Conservation (phyloP, 2,797 vertebrate genomes). For the Phalloptychus januarius region DNA sequence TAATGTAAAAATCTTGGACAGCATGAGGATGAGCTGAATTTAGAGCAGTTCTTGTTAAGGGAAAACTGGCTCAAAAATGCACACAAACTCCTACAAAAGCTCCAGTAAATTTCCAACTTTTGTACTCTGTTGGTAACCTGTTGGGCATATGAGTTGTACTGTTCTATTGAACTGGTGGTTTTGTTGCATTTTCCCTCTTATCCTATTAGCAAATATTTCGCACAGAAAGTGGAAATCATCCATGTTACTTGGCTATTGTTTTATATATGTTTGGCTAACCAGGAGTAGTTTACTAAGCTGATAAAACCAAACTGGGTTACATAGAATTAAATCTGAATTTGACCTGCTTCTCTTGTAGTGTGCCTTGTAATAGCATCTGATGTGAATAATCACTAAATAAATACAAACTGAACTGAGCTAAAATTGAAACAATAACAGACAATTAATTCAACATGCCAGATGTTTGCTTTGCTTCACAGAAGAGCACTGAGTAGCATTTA, state of each 20-base stretch:
- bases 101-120: constrained; percentile 24
- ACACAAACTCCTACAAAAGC: constrained; percentile 55
- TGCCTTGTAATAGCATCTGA: neutral
- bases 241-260: neutral
- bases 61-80: constrained; percentile 13
- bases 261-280: neutral
- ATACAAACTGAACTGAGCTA: neutral
- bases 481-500: neutral
- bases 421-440: neutral
- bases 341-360: neutral
- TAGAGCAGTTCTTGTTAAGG: neutral
- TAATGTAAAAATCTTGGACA: neutral
- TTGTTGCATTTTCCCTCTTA: neutral
- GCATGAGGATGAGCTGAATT: neutral
- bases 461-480: neutral
- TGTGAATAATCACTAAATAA: neutral
- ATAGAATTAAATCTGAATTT: neutral
- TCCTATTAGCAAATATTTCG: neutral
- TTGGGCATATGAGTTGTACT: neutral
- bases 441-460: neutral
- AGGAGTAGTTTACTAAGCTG: neutral
- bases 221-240: neutral
- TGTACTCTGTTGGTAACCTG: too few species aligned
- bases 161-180: neutral
- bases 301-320: neutral